A percentile compares a stretch with the other conserved stretches of the same genome.
Conservation (phyloP, 1,140 invertebrate genomes). For the Drosophila mayri region DNA sequence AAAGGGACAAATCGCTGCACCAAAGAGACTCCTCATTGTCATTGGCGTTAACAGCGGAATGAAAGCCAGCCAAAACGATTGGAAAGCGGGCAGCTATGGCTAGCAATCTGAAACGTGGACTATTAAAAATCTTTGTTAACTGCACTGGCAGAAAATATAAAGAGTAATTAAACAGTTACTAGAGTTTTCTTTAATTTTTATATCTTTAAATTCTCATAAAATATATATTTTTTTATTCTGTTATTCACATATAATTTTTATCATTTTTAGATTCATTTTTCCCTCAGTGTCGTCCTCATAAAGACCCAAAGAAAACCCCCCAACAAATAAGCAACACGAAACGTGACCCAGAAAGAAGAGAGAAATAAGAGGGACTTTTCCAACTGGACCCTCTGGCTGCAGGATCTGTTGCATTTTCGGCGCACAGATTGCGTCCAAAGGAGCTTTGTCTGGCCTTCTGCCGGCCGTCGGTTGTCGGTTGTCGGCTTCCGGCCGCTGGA, state of each 20-base stretch:
- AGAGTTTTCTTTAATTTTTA: not conserved
- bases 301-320: not conserved
- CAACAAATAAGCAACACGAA: constrained; percentile 34
- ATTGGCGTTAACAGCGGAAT: constrained; percentile 22
- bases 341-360: constrained; percentile 41
- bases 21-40: constrained; percentile 13
- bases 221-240: not conserved
- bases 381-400: not conserved
- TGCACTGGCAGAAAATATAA: constrained; percentile 1
- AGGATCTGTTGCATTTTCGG: constrained; percentile 55
- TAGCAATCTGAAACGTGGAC: constrained; percentile 33
- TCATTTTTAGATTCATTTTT: not conserved
- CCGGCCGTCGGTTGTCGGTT: constrained; percentile 24
- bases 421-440: constrained; percentile 23
- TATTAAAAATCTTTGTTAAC: constrained; percentile 36
- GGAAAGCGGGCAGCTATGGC: constrained; percentile 18
- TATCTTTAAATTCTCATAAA: not conserved
- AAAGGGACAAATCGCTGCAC: not conserved
- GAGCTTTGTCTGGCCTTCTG: constrained; percentile 32
- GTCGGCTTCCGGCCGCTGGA: constrained; percentile 35
- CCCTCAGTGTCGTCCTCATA: not conserved
- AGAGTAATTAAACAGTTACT: not conserved
- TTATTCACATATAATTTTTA: too few species aligned
- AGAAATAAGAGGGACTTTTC: constrained; percentile 7
- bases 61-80: constrained; percentile 27